Evolutionary conservation across 2,888 invertebrate genomes (phyloP).

Genomic region (Agrochola macilenta): DNA sequence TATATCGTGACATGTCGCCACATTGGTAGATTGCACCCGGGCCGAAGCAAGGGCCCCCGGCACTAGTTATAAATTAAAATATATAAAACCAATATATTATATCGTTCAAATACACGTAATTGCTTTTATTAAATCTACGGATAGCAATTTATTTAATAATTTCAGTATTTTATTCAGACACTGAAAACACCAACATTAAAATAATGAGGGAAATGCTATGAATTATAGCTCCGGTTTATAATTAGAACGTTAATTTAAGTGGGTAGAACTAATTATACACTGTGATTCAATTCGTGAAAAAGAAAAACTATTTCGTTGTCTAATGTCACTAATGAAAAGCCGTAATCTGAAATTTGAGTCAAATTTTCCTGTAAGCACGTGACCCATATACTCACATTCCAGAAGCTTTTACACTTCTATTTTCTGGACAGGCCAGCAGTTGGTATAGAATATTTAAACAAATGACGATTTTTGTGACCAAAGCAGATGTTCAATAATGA

Average conservation of each 20-base stretch:
- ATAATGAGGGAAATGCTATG: not conserved
- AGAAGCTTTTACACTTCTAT: slow-evolving; percentile 4
- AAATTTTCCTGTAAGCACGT: not conserved
- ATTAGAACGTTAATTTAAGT: not conserved
- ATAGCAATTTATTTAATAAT: not conserved
- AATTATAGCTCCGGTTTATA: not conserved
- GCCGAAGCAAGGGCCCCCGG: too few species aligned
- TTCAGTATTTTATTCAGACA: not conserved
- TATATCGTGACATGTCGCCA: not conserved
- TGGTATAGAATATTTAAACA: slow-evolving; percentile 19
- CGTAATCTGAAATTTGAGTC: slow-evolving; percentile 8
- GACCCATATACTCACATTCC: not conserved
- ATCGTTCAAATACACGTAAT: not conserved
- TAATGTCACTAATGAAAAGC: not conserved
- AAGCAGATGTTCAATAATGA: slow-evolving; percentile 62
- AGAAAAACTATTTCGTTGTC: not conserved
- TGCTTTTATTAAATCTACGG: too few species aligned
- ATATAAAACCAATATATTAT: not conserved
- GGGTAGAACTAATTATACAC: slow-evolving; percentile 6
- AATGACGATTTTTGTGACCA: slow-evolving; percentile 46
- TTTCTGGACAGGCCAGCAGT: slow-evolving; percentile 7
- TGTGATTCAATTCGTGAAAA: not conserved
- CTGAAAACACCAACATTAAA: not conserved
- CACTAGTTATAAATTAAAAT: not conserved
- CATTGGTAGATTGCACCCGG: not conserved